phyloP scores from a whole-genome alignment of 1,140 invertebrate species.

The Trinorchestia longiramus region DNA sequence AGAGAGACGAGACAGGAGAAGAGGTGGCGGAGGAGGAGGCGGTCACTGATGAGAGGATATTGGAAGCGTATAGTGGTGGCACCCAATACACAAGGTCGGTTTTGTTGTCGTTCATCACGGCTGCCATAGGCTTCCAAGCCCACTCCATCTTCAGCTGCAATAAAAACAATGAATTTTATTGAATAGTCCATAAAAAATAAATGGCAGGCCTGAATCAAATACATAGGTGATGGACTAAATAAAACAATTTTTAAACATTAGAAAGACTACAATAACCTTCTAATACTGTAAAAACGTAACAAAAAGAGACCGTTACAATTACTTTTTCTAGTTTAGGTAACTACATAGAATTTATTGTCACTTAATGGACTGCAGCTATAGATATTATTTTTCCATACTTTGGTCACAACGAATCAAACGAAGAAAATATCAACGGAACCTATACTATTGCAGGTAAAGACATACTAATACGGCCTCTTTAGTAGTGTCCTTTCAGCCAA shows the following conservation, averaged over 20 bases:
- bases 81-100: slow-evolving; percentile 66
- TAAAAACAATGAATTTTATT: slow-evolving; percentile 1
- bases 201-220: neutral
- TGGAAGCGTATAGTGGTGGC: slow-evolving; percentile 64
- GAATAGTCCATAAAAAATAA: neutral
- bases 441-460: too few species aligned
- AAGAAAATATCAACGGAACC: too few species aligned
- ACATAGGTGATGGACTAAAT: too few species aligned
- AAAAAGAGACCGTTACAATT: too few species aligned
- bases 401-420: too few species aligned
- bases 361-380: too few species aligned
- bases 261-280: too few species aligned
- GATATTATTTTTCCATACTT: too few species aligned
- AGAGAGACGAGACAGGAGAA: slow-evolving; percentile 1
- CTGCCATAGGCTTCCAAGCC: slow-evolving; percentile 67
- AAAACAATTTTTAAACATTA: too few species aligned
- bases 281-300: too few species aligned
- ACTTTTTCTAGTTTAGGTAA: too few species aligned
- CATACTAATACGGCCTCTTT: neutral
- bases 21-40: slow-evolving; percentile 38
- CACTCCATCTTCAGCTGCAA: slow-evolving; percentile 64
- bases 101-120: slow-evolving; percentile 66
- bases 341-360: too few species aligned
- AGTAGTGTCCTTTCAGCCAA: neutral
- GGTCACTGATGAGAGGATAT: slow-evolving; percentile 56